Conservation (phyloP, 1,140 invertebrate genomes). For the Oncopodura yosiiana region DNA sequence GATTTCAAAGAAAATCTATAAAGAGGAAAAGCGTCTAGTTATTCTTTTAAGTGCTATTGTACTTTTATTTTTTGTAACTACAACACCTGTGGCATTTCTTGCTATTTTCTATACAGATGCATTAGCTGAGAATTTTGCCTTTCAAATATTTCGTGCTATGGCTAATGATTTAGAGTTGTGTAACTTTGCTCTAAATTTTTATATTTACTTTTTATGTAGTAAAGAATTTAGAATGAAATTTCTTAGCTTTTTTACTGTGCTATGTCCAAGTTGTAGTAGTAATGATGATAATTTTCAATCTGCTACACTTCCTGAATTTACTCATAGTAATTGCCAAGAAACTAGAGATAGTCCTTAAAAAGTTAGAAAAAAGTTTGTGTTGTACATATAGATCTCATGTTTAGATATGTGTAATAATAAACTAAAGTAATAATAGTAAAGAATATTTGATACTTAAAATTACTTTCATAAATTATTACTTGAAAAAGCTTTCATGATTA, state of each 20-base stretch:
- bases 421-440: too few relatives aligned
- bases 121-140: slow-evolving; percentile 36
- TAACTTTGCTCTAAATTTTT: slow-evolving; percentile 42
- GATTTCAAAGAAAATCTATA: slow-evolving; percentile 38
- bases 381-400: too few relatives aligned
- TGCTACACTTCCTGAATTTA: slow-evolving; percentile 21
- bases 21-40: slow-evolving; percentile 41
- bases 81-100: slow-evolving; percentile 41
- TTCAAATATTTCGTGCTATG: slow-evolving; percentile 40
- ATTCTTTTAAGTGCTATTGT: slow-evolving; percentile 41
- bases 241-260: slow-evolving; percentile 28
- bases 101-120: slow-evolving; percentile 39
- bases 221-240: slow-evolving; percentile 41
- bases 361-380: too few relatives aligned
- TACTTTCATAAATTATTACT: too few relatives aligned
- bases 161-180: slow-evolving; percentile 40
- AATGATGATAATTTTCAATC: slow-evolving; percentile 26
- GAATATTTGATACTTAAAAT: too few relatives aligned
- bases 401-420: too few relatives aligned
- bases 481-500: too few relatives aligned
- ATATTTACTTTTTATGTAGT: slow-evolving; percentile 41
- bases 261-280: slow-evolving; percentile 18
- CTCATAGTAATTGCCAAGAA: too few relatives aligned
- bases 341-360: neutral
- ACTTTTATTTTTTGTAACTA: slow-evolving; percentile 42